These are phyloP conservation scores for Pteronura brasiliensis DNA, from an alignment of 2,113 vertebrate species.

Conservation along the genomic window DNA sequence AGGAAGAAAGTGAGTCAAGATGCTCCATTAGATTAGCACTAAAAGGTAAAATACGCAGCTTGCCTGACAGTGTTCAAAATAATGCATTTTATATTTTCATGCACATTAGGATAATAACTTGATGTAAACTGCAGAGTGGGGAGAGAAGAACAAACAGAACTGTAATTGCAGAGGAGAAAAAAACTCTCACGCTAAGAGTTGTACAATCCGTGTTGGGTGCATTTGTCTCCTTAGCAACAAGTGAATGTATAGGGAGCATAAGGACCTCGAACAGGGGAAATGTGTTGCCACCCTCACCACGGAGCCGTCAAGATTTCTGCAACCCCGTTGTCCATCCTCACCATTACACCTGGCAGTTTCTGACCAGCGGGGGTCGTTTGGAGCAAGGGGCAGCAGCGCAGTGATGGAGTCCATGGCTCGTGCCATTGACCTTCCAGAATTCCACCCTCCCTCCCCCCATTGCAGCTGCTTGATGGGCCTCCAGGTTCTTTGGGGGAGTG, in stretches of 20 bases:
- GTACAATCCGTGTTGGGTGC: constrained; percentile 11
- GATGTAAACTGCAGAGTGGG: not conserved
- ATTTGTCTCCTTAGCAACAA: constrained; percentile 84
- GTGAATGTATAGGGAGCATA: constrained; percentile 71
- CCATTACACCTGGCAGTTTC: not conserved
- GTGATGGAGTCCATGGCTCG: not conserved
- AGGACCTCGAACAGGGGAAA: constrained; percentile 21
- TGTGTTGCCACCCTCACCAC: constrained; percentile 3
- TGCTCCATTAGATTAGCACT: not conserved
- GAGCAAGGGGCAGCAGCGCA: not conserved
- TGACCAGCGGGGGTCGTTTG: not conserved
- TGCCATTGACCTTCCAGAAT: not conserved
- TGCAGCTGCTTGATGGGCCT: not conserved
- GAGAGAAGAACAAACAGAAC: constrained; percentile 48
- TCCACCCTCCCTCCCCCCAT: not conserved
- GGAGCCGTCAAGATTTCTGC: not conserved
- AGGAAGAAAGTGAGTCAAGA: constrained; percentile 49
- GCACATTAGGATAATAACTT: not conserved
- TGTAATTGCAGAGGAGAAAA: constrained; percentile 40
- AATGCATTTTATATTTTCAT: not conserved
- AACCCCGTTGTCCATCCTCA: not conserved
- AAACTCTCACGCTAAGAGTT: constrained; percentile 51
- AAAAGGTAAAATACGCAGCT: constrained; percentile 44
- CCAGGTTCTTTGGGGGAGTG: not conserved
- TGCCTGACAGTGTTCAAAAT: constrained; percentile 14